Percentiles rank a stretch among this genome's conserved stretches.
Evolutionary conservation across 2,888 invertebrate species (phyloP).

Genomic region (Sphecodes monilicornis): DNA sequence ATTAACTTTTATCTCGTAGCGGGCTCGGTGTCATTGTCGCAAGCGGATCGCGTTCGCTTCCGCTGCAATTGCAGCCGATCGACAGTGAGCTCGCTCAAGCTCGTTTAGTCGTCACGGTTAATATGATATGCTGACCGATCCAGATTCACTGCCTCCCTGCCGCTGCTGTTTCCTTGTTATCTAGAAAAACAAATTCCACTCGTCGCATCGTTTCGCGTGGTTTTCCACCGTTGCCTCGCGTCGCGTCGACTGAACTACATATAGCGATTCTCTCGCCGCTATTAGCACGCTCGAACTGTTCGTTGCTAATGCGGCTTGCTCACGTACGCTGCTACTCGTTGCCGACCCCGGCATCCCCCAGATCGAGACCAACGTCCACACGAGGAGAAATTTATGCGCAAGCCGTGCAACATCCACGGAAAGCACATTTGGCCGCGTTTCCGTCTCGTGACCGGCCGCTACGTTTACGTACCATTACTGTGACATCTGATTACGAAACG

Average conservation of each 20-base stretch:
- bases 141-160: background rate
- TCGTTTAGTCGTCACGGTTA: constrained; percentile 39
- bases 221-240: background rate
- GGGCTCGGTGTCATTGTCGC: constrained; percentile 34
- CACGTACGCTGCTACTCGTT: constrained; percentile 31
- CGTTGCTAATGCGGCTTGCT: constrained; percentile 12
- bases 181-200: constrained; percentile 16
- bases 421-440: constrained; percentile 19
- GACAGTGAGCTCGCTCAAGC: constrained; percentile 30
- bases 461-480: constrained; percentile 31
- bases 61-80: constrained; percentile 42
- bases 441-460: background rate
- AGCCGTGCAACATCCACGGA: constrained; percentile 46
- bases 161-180: constrained; percentile 24
- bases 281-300: constrained; percentile 18
- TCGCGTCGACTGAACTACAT: background rate
- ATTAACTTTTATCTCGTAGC: constrained; percentile 50
- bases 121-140: constrained; percentile 24
- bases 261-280: background rate
- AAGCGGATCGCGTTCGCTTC: constrained; percentile 20
- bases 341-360: constrained; percentile 14
- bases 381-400: constrained; percentile 64
- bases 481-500: constrained; percentile 15
- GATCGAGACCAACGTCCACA: constrained; percentile 52
- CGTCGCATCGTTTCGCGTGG: background rate